Base-by-base conservation (phyloP, 2,113 vertebrate species). In the Ia io region DNA sequence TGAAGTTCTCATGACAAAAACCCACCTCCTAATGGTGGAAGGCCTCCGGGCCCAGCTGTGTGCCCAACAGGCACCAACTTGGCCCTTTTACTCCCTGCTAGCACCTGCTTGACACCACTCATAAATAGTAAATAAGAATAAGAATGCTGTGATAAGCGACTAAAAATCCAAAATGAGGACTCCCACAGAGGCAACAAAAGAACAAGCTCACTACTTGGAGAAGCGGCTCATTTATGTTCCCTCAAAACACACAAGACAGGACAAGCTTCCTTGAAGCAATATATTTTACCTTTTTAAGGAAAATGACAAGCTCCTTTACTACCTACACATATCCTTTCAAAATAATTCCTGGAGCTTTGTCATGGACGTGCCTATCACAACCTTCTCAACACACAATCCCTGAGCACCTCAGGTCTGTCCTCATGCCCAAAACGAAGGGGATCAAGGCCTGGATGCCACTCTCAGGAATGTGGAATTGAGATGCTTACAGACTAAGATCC, bases 11-110 rank as follows among this genome's bases (percentile, higher is more conserved):
- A 47, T 1, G 20, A 84, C 28, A 93, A 91, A 69, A 69, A 5
- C 9, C 42, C 35, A n/a, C 30, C 5, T 42, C 30, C 9, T 3
- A 10, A 20, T 1, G 30, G 23, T 1, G 22, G 63, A 10, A 67
- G 61, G n/a, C 18, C 56, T 30, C 23, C 5, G 74, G 25, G 40
- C 32, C 67, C n/a, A 2, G 51, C 25, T 25, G 30, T 22, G 61
- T 4, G 17, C 42, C 67, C 44, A 51, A 3, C 0, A 1, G 70
- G 47, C n/a, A 69, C 5, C 65, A 12, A 14, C 11, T 9, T 1
- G 32, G 5, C 9, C 49, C 93, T 18, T 51, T 13, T 44, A 32
- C 5, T 49, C 13, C 5, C 9, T 35, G 23, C 18, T 3, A 22
- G 47, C n/a, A 17, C 3, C 40, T 53, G 87, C 32, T 28, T 3